Percentiles rank a stretch among this genome's conserved stretches.
Conservation (phyloP, 2,797 vertebrate genomes). For the Bradypodion pumilum region DNA sequence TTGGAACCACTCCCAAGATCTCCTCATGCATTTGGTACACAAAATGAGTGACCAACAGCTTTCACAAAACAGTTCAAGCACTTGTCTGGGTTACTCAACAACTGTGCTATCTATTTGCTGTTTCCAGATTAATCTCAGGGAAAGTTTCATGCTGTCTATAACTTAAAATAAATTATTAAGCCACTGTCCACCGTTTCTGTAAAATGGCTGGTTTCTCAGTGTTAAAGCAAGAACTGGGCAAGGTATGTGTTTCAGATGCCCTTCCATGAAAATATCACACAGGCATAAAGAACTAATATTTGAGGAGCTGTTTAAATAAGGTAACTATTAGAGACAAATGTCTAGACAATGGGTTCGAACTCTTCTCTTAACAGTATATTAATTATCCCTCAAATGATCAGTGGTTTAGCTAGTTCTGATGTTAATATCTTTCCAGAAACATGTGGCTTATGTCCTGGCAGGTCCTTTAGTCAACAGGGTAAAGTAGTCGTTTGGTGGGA, state of each 20-base stretch:
- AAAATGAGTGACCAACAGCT: not conserved
- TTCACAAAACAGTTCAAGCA: too few relatives aligned
- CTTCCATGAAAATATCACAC: too few relatives aligned
- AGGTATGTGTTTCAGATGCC: not conserved
- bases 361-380: constrained; percentile 57
- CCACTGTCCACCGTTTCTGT: not conserved
- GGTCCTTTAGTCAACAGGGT: constrained; percentile 58
- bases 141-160: not conserved
- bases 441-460: constrained; percentile 49
- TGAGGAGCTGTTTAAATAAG: constrained; percentile 9
- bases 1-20: not conserved
- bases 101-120: not conserved
- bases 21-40: not conserved
- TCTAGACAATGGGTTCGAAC: constrained; percentile 70
- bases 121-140: not conserved
- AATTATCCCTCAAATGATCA: constrained; percentile 60
- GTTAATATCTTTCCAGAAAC: constrained; percentile 46
- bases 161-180: not conserved
- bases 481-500: constrained; percentile 19
- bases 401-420: constrained; percentile 43
- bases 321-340: constrained; percentile 52
- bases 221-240: not conserved
- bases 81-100: not conserved
- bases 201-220: not conserved
- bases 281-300: not conserved